Percentiles rank a stretch among this genome's conserved stretches.
Conservation (phyloP, 2,888 invertebrate genomes). For the Pollenia griseotomentosa region DNA sequence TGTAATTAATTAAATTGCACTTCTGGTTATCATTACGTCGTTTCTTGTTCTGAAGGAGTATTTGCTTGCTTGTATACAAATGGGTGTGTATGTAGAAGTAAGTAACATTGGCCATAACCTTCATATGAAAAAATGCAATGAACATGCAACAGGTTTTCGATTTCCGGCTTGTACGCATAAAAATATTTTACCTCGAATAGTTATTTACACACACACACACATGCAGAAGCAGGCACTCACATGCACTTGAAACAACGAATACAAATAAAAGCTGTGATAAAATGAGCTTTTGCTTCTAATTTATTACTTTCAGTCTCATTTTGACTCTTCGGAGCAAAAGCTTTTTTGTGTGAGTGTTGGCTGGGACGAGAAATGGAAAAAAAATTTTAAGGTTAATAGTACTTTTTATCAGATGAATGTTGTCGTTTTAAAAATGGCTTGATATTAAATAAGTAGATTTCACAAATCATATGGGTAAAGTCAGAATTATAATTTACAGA, state of each 20-base stretch:
- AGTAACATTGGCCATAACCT: constrained; percentile 71
- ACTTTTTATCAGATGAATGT: background rate
- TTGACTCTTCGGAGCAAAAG: background rate
- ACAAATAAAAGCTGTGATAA: background rate
- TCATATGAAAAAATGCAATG: constrained; percentile 39
- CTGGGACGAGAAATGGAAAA: background rate
- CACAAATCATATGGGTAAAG: too few relatives aligned
- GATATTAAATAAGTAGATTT: too few relatives aligned
- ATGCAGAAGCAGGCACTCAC: background rate
- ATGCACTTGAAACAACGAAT: background rate
- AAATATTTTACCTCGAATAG: constrained; percentile 15
- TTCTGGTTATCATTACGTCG: constrained; percentile 43
- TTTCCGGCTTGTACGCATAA: constrained; percentile 68
- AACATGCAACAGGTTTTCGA: constrained; percentile 71
- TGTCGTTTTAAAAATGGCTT: background rate
- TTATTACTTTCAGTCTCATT: constrained; percentile 29
- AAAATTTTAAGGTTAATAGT: background rate
- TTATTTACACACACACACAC: background rate
- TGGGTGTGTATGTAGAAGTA: constrained; percentile 19
- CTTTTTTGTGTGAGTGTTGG: background rate
- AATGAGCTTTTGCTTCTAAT: constrained; percentile 34
- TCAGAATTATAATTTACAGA: too few relatives aligned
- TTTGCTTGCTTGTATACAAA: background rate
- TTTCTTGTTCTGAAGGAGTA: background rate
- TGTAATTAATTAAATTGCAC: constrained; percentile 56